Base-by-base conservation (phyloP, 2,797 vertebrate species). In the Microctenopoma stevenorrisi region DNA sequence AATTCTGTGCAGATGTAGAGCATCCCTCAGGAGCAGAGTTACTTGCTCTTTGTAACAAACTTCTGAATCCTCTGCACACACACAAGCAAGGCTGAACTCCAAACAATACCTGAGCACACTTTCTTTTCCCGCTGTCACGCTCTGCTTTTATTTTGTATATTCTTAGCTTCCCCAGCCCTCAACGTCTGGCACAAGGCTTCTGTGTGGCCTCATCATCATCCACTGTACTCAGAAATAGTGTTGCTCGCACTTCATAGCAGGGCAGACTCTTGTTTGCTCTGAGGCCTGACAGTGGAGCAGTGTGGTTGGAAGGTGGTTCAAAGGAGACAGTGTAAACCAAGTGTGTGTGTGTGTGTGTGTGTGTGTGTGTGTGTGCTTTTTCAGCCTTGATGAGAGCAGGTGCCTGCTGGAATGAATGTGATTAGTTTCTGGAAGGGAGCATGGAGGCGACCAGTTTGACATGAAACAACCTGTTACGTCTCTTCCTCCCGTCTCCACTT, bases 211-310 rank as follows among this genome's bases (percentile, higher is more conserved):
- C 79, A 75, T 86, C 86, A 74, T 82, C 88, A 82, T 82, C 80
- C 73, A 73, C 77, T 86, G 79, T 78, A 79, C 86, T 84, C 76
- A 90, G 79, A 89, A 91, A 88, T 84, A 88, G 81, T 47, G 68
- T 50, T 79, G 78, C 83, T 83, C 65, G 80, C 47, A 49, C 86
- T 74, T 86, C 81, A 80, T 71, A 87, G 85, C 48, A 1, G 65
- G 54, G 76, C 78, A 61, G 58, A 74, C 71, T 84, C 60, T 53
- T 83, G 72, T 88, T 86, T 78, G 83, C 85, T 86, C 70, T 18
- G 66, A 84, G 78, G 78, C 79, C 81, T 87, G 90, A 90, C 90
- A 85, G 86, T 42, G 4, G 65, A 88, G 81, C 74, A 51, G 55
- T 60, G 82, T 74, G 81, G 84, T 71, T 74, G 78, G 76, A 78